A percentile compares a stretch with the other conserved stretches of the same genome.
Evolutionary conservation across 2,888 invertebrate species (phyloP).

Genomic region (Agelastica alni): DNA sequence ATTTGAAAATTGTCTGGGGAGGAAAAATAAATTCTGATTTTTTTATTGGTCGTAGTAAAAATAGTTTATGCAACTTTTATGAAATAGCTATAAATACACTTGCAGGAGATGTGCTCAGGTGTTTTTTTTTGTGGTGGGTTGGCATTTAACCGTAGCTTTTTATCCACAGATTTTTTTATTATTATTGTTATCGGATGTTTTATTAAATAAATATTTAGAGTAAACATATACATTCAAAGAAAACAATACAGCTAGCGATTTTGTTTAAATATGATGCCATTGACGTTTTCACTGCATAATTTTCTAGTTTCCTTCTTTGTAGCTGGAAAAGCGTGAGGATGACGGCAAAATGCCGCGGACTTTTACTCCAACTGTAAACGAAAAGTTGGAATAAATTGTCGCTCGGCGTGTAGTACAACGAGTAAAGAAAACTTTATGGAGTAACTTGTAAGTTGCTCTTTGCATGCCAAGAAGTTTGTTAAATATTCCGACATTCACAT

Average conservation of each 20-base stretch:
- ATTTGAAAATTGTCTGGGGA: too few relatives aligned
- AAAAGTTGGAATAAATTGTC: slow-evolving; percentile 18
- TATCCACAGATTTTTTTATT: too few relatives aligned
- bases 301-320: background rate
- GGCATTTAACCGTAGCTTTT: too few relatives aligned
- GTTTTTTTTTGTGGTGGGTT: too few relatives aligned
- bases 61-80: too few relatives aligned
- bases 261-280: background rate
- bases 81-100: too few relatives aligned
- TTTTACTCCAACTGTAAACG: slow-evolving; percentile 1
- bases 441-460: slow-evolving; percentile 10
- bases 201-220: too few relatives aligned
- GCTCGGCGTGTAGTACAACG: slow-evolving; percentile 5
- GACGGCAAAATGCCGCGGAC: background rate
- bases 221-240: too few relatives aligned
- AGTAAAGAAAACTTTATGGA: slow-evolving; percentile 1
- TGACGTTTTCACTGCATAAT: slow-evolving; percentile 1
- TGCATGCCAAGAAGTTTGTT: slow-evolving; percentile 21
- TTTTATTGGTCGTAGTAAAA: too few relatives aligned
- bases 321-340: background rate
- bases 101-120: too few relatives aligned
- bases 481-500: slow-evolving; percentile 20
- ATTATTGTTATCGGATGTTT: too few relatives aligned
- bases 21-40: too few relatives aligned
- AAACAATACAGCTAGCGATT: background rate